phyloP scores from a whole-genome alignment of 30 jellyfish, hydroid and myxozoan genomes.

The Pelagia noctiluca region DNA sequence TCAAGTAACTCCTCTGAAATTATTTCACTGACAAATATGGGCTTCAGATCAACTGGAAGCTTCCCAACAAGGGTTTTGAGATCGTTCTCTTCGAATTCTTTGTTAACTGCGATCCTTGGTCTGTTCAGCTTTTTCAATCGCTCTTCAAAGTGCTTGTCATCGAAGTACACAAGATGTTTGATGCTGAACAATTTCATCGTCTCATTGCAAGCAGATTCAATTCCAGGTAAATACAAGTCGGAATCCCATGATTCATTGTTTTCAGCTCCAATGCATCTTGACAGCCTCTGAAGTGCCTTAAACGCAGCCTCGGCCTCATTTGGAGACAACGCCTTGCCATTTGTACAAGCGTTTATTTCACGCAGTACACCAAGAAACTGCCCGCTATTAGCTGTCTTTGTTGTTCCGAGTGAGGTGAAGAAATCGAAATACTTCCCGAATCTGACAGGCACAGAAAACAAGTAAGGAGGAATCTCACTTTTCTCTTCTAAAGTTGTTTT shows the following conservation, averaged over 20 bases:
- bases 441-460: constrained; percentile 38
- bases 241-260: background rate
- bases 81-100: constrained; percentile 5
- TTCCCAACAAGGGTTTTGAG: constrained; percentile 3
- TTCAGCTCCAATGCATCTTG: background rate
- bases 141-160: constrained; percentile 48
- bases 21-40: constrained; percentile 51
- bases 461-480: constrained; percentile 55
- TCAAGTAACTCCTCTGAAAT: constrained; percentile 46
- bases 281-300: constrained; percentile 11
- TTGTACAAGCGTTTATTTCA: background rate
- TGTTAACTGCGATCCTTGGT: constrained; percentile 21
- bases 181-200: constrained; percentile 17
- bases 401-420: constrained; percentile 56
- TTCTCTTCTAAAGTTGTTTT: constrained; percentile 40
- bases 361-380: constrained; percentile 40
- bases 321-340: constrained; percentile 24
- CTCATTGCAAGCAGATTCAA: background rate
- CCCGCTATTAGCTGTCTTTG: constrained; percentile 31
- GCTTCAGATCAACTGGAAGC: constrained; percentile 41
- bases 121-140: constrained; percentile 35
- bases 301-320: constrained; percentile 37
- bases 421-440: constrained; percentile 55
- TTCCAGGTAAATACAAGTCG: constrained; percentile 63
- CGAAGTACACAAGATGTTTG: constrained; percentile 53